Evolutionary conservation across 2,113 vertebrate species (phyloP), one percentile per base, ranked within the genome.

Genomic region (Origma solitaria): DNA sequence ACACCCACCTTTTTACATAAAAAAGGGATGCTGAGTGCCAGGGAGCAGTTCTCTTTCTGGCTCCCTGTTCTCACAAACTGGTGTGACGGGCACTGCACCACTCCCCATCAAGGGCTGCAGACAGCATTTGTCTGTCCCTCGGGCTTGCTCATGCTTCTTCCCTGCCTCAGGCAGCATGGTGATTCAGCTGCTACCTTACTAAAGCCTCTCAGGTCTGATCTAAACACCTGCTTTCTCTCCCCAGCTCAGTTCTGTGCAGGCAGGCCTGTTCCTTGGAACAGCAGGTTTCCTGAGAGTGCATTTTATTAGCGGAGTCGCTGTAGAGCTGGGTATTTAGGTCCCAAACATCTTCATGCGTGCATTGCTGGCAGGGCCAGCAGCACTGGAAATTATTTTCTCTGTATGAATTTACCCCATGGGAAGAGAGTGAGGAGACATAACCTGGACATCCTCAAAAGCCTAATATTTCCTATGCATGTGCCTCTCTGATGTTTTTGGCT

Each of bases 1-100:
- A 91, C 87, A 89, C 89, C 87, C 87, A 89, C 89, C 70, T 72
- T 86, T 76, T 37, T 61, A 57, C 86, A 95, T 79, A 80, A 79
- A 91, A 90, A 87, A 56, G 53, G 31, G 53, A 68, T 79, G 66
- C 53, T 2, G 24, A 38, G 22, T 54, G 31, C 72, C n/a, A 62
- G 27, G n/a, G 66, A 87, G 50, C 62, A 89, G 65, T 38, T 84
- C 40, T 47, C 16, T 60, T 87, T 82, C 35, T 86, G 47, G 9
- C n/a, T 89, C 37, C 53, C 44, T 86, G 21, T 45, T 70, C 40
- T 82, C 77, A 47, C 28, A 78, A 12, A 24, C 86, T 53, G 40
- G 18, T 33, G n/a, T 1, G 5, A 91, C 24, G n/a, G 65, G n/a
- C 40, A 45, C 37, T 1, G 3, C 25, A 17, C 35, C 35, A 73